Evolutionary conservation across 2,888 invertebrate genomes (phyloP).

Genomic region (Amblyjoppa proteus): DNA sequence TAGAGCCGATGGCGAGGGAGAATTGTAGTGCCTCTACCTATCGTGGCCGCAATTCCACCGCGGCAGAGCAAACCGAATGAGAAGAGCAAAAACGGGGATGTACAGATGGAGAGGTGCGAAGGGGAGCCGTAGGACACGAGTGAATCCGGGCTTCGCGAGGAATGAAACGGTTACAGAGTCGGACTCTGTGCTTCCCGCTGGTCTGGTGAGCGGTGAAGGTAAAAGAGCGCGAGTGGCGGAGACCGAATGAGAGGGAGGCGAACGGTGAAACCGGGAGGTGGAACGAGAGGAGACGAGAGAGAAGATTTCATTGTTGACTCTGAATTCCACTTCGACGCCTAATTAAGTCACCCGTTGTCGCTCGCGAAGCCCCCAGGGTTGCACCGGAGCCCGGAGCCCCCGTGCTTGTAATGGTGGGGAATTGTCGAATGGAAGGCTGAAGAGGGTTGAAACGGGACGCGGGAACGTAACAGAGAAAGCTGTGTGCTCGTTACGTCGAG

Average conservation of each 20-base stretch:
- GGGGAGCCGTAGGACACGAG: not conserved
- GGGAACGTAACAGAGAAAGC: constrained; percentile 32
- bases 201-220: constrained; percentile 13
- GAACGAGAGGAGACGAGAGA: constrained; percentile 25
- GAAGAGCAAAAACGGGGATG: not conserved
- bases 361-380: constrained; percentile 38
- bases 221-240: not conserved
- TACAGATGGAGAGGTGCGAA: not conserved
- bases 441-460: constrained; percentile 17
- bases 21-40: constrained; percentile 37
- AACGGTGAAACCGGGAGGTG: not conserved
- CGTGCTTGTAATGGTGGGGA: constrained; percentile 22
- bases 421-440: constrained; percentile 28
- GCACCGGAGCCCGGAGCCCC: not conserved
- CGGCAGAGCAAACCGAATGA: constrained; percentile 57
- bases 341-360: constrained; percentile 74
- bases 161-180: constrained; percentile 50
- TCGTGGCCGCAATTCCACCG: constrained; percentile 54
- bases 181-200: not conserved
- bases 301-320: constrained; percentile 72
- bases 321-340: constrained; percentile 74
- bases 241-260: constrained; percentile 3
- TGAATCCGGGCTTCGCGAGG: constrained; percentile 29
- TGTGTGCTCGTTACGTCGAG: constrained; percentile 51
- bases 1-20: not conserved